A percentile compares a stretch with the other conserved stretches of the same genome.
Conservation (phyloP, 2,888 invertebrate species). For the Nymphalis c-album region DNA sequence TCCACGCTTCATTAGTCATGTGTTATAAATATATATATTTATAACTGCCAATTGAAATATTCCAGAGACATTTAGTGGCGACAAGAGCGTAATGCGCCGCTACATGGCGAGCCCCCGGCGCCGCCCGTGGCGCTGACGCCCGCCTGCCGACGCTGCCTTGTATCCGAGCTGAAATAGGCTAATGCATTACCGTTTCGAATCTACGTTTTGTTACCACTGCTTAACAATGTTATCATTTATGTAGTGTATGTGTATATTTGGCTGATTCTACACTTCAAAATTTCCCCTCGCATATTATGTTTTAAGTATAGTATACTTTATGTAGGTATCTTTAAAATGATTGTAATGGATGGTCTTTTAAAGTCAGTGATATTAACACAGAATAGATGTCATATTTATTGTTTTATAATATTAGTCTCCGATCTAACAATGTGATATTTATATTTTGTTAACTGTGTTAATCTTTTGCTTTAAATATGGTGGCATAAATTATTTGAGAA, state of each 20-base stretch:
- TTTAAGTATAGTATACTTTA: too few species aligned
- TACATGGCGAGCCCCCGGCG: constrained; percentile 63
- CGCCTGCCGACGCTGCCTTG: constrained; percentile 33
- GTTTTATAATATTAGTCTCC: too few species aligned
- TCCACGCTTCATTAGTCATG: not conserved
- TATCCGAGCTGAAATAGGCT: constrained; percentile 28
- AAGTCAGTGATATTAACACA: too few species aligned
- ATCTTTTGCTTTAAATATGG: too few species aligned
- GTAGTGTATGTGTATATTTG: constrained; percentile 1
- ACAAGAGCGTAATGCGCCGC: constrained; percentile 47
- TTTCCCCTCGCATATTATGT: too few species aligned
- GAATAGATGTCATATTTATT: too few species aligned
- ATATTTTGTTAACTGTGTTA: too few species aligned
- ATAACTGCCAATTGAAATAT: not conserved
- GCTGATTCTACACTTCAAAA: not conserved
- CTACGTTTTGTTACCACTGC: not conserved
- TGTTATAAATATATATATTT: not conserved
- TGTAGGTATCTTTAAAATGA: too few species aligned
- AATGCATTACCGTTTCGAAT: not conserved
- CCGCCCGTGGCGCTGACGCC: constrained; percentile 73
- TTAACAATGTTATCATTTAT: not conserved
- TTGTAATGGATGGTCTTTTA: too few species aligned
- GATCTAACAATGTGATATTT: too few species aligned
- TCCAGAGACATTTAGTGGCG: constrained; percentile 70
- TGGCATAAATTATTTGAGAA: too few species aligned